A percentile compares a stretch with the other conserved stretches of the same genome.
phyloP scores from a whole-genome alignment of 2,113 vertebrate species.

The Colistium nudipinnis region DNA sequence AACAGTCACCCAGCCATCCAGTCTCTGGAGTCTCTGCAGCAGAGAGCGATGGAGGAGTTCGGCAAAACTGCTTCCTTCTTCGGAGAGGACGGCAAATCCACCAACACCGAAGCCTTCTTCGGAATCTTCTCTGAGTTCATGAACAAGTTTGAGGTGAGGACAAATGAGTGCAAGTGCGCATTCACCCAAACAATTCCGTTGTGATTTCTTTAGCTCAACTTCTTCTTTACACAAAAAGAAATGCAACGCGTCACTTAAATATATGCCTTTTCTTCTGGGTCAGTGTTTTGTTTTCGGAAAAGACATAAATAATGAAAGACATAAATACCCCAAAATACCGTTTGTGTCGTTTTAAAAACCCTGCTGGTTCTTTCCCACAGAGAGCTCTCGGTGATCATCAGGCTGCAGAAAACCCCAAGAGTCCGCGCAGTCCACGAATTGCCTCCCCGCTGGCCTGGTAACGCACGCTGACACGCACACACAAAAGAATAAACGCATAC shows the following conservation, averaged over 20 bases:
- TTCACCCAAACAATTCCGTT: neutral
- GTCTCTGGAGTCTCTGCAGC: slow-evolving; percentile 91
- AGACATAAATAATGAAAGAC: too few relatives aligned
- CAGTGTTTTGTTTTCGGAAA: too few relatives aligned
- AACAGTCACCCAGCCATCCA: slow-evolving; percentile 89
- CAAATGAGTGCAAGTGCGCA: slow-evolving; percentile 1
- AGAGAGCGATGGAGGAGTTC: slow-evolving; percentile 92
- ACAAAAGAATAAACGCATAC: neutral
- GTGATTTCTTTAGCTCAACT: too few relatives aligned
- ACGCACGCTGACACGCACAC: slow-evolving; percentile 63
- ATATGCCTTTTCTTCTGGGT: too few relatives aligned
- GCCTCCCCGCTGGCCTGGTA: slow-evolving; percentile 93
- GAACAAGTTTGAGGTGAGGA: slow-evolving; percentile 93
- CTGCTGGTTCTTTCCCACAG: slow-evolving; percentile 72
- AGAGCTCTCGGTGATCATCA: slow-evolving; percentile 90
- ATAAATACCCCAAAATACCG: neutral
- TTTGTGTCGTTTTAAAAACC: neutral
- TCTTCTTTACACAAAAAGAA: too few relatives aligned
- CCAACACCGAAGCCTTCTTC: slow-evolving; percentile 94
- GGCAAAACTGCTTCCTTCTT: slow-evolving; percentile 91
- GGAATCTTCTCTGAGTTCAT: slow-evolving; percentile 96
- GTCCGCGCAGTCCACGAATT: slow-evolving; percentile 86
- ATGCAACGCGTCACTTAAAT: too few relatives aligned
- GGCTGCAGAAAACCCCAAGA: slow-evolving; percentile 81
- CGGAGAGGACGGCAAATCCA: slow-evolving; percentile 90